A percentile compares a stretch with the other conserved stretches of the same genome.
Conservation (phyloP, 2,888 invertebrate genomes). For the Noctua comes region DNA sequence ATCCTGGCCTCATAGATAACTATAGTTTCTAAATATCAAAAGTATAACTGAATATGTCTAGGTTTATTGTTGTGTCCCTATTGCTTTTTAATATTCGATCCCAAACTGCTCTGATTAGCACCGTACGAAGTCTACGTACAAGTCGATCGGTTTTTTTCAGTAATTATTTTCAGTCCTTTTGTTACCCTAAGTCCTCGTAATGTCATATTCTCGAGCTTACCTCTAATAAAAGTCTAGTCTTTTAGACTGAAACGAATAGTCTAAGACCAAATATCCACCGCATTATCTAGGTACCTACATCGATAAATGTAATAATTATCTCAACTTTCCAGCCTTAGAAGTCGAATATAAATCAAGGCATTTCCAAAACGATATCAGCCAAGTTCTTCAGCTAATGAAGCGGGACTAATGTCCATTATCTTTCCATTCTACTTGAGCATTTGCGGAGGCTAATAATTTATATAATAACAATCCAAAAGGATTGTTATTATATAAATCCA, state of each 20-base stretch:
- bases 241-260: neutral
- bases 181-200: neutral
- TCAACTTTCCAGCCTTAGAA: conserved; percentile 12
- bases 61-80: neutral
- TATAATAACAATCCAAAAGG: too few species aligned
- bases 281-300: neutral
- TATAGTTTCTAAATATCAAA: neutral
- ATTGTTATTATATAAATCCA: conserved; percentile 11
- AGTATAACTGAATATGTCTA: neutral
- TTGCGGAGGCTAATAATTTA: conserved; percentile 2
- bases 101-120: neutral
- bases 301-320: neutral
- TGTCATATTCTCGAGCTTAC: neutral
- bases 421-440: conserved; percentile 59
- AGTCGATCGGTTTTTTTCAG: neutral
- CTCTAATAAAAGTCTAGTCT: neutral
- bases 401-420: conserved; percentile 54
- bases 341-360: conserved; percentile 26
- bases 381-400: conserved; percentile 52
- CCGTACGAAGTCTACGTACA: neutral
- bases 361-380: conserved; percentile 30
- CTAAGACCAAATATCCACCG: neutral
- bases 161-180: neutral
- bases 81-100: neutral
- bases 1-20: too few species aligned